Conservation (phyloP, 2,113 vertebrate species). For the Cololabis saira region DNA sequence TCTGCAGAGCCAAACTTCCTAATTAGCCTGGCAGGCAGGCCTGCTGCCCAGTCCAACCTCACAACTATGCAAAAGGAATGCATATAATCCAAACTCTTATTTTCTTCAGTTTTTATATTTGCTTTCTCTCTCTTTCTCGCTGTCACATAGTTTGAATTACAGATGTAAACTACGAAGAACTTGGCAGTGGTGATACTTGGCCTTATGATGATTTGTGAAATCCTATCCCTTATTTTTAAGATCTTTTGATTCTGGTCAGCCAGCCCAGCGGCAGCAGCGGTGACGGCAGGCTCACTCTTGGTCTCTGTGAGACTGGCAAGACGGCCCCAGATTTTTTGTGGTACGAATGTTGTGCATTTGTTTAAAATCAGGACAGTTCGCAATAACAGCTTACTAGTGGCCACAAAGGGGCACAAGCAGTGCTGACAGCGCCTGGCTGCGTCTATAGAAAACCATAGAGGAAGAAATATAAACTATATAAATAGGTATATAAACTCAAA, state of each 20-base stretch:
- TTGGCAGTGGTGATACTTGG: slow-evolving; percentile 80
- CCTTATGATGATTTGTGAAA: slow-evolving; percentile 92
- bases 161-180: slow-evolving; percentile 65
- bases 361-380: slow-evolving; percentile 99
- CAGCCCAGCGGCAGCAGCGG: slow-evolving; percentile 90
- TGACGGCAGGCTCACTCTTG: slow-evolving; percentile 98
- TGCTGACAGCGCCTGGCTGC: slow-evolving; percentile 94
- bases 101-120: slow-evolving; percentile 27
- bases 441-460: slow-evolving; percentile 94
- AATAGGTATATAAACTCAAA: slow-evolving; percentile 67
- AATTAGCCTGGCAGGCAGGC: slow-evolving; percentile 66
- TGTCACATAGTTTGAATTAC: slow-evolving; percentile 66
- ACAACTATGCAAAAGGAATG: slow-evolving; percentile 86
- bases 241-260: slow-evolving; percentile 97
- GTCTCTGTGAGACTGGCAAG: slow-evolving; percentile 99
- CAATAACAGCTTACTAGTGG: slow-evolving; percentile 94
- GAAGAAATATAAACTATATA: slow-evolving; percentile 81
- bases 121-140: slow-evolving; percentile 48
- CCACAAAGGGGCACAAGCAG: slow-evolving; percentile 93
- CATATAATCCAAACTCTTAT: slow-evolving; percentile 69
- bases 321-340: slow-evolving; percentile 99
- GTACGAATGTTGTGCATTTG: slow-evolving; percentile 99
- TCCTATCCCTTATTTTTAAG: slow-evolving; percentile 88
- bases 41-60: slow-evolving; percentile 70
- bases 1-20: slow-evolving; percentile 62